These are phyloP conservation scores for Anodontia alba DNA, from an alignment of 2,888 invertebrate species.

Conservation along the genomic window DNA sequence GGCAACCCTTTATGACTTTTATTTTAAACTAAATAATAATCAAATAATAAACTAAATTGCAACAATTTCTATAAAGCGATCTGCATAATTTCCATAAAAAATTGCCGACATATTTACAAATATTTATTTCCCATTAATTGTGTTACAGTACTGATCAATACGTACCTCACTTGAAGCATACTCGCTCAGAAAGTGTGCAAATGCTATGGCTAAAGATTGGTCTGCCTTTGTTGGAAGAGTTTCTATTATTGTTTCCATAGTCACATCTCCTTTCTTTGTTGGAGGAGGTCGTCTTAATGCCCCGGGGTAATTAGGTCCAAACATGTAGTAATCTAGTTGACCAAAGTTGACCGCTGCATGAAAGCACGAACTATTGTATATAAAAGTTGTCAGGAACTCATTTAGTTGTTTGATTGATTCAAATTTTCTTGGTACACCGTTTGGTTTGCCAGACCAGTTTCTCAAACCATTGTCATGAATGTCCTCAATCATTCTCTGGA, in stretches of 20 bases:
- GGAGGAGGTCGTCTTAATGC: conserved; percentile 51
- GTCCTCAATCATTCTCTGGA: conserved; percentile 49
- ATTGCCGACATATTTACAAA: too few species aligned
- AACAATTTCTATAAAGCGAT: too few species aligned
- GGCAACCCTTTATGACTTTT: too few species aligned
- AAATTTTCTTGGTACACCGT: conserved; percentile 51
- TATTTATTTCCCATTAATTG: too few species aligned
- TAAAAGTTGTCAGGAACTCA: conserved; percentile 50
- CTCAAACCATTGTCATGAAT: conserved; percentile 44
- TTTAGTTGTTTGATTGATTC: conserved; percentile 33
- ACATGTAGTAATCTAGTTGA: conserved; percentile 57
- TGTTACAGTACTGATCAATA: too few species aligned
- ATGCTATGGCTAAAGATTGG: conserved; percentile 54
- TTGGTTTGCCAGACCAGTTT: conserved; percentile 31
- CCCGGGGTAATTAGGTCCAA: conserved; percentile 60
- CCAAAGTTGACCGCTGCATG: conserved; percentile 58
- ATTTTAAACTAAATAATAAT: too few species aligned
- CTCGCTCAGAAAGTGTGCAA: conserved; percentile 53
- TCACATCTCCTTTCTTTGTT: conserved; percentile 46
- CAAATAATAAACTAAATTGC: too few species aligned
- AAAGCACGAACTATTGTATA: conserved; percentile 50
- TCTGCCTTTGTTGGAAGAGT: conserved; percentile 54
- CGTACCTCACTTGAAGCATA: conserved; percentile 55
- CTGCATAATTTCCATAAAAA: too few species aligned
- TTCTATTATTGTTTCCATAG: conserved; percentile 42